These are phyloP conservation scores for Coremacera marginata DNA, from an alignment of 2,888 invertebrate genomes.

Conservation along the genomic window DNA sequence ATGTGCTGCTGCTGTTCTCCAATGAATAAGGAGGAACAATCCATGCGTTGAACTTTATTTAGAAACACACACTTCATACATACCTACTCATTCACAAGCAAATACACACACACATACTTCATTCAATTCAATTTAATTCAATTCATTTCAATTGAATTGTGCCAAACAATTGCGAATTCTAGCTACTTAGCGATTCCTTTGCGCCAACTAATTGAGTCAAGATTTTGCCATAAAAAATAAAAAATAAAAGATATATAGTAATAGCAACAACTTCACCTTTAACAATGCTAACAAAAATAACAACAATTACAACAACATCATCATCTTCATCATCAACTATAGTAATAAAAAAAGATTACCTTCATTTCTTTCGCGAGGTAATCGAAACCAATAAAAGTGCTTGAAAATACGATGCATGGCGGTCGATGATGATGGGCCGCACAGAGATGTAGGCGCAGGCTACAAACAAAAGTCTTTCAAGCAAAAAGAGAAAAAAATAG, in stretches of 20 bases:
- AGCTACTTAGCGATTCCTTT: constrained; percentile 40
- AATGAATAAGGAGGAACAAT: too few relatives aligned
- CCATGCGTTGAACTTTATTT: too few relatives aligned
- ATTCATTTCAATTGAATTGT: constrained; percentile 24
- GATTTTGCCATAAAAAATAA: constrained; percentile 28
- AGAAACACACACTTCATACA: not conserved
- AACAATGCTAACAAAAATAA: constrained; percentile 2
- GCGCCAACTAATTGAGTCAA: constrained; percentile 45
- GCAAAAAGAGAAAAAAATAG: not conserved
- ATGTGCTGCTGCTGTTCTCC: too few relatives aligned
- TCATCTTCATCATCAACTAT: constrained; percentile 29
- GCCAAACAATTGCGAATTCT: constrained; percentile 36
- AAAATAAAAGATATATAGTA: constrained; percentile 22
- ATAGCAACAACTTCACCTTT: constrained; percentile 47
- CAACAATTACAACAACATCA: constrained; percentile 34
- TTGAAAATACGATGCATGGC: not conserved
- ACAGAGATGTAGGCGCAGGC: not conserved
- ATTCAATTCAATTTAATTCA: constrained; percentile 2
- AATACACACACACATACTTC: not conserved
- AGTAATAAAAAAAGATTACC: not conserved
- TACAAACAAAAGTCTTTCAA: not conserved
- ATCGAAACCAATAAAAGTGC: constrained; percentile 52
- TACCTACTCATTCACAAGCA: not conserved
- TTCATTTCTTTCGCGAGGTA: constrained; percentile 13
- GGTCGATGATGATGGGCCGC: not conserved